phyloP scores from a whole-genome alignment of 2,797 vertebrate species.

The Helostoma temminkii region DNA sequence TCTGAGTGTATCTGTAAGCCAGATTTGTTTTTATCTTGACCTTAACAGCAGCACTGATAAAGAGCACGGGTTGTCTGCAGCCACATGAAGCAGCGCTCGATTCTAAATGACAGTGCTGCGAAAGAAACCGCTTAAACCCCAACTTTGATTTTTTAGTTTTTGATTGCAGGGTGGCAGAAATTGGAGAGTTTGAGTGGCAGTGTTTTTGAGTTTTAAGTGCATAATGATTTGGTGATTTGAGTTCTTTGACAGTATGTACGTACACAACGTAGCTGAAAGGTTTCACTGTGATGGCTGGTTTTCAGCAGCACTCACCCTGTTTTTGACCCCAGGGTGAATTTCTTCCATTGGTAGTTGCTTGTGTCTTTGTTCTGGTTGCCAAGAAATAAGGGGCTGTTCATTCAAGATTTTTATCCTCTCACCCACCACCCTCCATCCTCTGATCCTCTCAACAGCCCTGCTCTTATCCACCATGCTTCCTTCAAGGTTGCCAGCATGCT shows the following conservation, averaged over 20 bases:
- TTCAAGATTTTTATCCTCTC: constrained; percentile 49
- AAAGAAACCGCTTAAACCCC: constrained; percentile 33
- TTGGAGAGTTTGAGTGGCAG: constrained; percentile 25
- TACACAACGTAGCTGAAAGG: constrained; percentile 8
- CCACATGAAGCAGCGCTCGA: constrained; percentile 58
- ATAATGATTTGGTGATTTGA: constrained; percentile 32
- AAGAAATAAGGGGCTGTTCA: constrained; percentile 25
- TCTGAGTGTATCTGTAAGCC: constrained; percentile 19
- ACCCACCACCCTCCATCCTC: constrained; percentile 15
- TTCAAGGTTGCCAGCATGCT: constrained; percentile 31
- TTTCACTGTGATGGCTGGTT: constrained; percentile 11
- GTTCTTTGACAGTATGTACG: background rate
- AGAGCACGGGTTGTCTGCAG: constrained; percentile 42
- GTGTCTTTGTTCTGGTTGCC: constrained; percentile 63
- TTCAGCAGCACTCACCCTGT: constrained; percentile 1
- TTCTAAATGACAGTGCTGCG: constrained; percentile 59
- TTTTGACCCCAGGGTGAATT: constrained; percentile 22
- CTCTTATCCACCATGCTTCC: constrained; percentile 23
- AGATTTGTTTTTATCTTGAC: constrained; percentile 22
- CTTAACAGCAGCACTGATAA: constrained; percentile 23
- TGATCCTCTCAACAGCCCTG: constrained; percentile 14
- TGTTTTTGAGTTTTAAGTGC: constrained; percentile 46
- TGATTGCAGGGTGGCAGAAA: constrained; percentile 69
- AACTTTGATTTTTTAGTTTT: constrained; percentile 66
- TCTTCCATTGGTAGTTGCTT: constrained; percentile 21